Percentiles rank a stretch among this genome's conserved stretches.
These are phyloP conservation scores for Phyllostomus discolor DNA, from an alignment of 2,113 vertebrate genomes.

Conservation along the genomic window DNA sequence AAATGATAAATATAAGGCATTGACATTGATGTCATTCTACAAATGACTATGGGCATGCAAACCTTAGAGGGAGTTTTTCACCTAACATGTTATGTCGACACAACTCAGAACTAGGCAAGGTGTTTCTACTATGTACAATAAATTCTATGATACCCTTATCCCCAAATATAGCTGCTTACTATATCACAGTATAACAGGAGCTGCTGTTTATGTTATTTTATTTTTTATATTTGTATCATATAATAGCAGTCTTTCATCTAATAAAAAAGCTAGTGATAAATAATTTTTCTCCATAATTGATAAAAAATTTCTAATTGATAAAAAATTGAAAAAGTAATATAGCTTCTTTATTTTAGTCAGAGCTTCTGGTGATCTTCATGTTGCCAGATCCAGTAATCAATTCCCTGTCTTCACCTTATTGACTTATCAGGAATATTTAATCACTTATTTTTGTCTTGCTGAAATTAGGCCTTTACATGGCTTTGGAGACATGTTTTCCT, in stretches of 20 bases:
- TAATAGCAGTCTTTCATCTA: neutral
- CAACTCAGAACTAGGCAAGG: neutral
- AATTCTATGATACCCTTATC: neutral
- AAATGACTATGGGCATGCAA: neutral
- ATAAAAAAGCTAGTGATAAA: neutral
- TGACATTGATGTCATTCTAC: neutral
- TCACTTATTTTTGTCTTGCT: neutral
- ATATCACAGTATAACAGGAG: neutral
- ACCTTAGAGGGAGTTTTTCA: neutral
- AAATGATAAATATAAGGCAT: neutral
- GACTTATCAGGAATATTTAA: neutral
- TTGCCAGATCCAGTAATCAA: neutral
- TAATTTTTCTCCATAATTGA: neutral
- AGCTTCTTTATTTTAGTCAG: neutral
- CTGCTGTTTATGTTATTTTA: neutral
- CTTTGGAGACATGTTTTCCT: neutral
- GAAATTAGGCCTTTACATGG: neutral
- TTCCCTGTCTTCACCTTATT: neutral
- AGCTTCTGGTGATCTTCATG: neutral
- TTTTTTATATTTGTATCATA: neutral
- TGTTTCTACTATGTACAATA: neutral
- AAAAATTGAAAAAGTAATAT: neutral
- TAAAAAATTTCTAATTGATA: neutral
- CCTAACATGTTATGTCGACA: neutral
- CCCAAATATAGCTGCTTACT: neutral